Conservation (phyloP, 2,797 vertebrate genomes). For the Acipenser ruthenus region DNA sequence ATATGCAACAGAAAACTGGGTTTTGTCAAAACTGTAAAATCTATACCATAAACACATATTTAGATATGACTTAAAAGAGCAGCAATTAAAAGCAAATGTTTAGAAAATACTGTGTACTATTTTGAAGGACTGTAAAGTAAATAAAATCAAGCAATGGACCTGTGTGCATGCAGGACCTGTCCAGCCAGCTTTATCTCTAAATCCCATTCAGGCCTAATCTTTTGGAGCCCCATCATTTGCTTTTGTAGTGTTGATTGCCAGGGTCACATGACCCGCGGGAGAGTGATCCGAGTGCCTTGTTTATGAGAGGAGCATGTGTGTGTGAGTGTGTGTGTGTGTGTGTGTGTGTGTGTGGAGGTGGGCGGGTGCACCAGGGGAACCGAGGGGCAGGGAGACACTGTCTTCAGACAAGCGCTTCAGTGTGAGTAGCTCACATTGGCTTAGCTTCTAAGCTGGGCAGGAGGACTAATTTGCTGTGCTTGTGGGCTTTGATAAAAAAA, state of each 20-base stretch:
- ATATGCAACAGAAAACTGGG: too few species aligned
- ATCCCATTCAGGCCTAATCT: slow-evolving; percentile 17
- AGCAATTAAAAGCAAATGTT: too few species aligned
- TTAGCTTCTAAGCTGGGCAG: slow-evolving; percentile 65
- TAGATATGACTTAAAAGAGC: too few species aligned
- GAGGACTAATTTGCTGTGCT: slow-evolving; percentile 68
- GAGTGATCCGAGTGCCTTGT: slow-evolving; percentile 50
- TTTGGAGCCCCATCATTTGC: slow-evolving; percentile 29
- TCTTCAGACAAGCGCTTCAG: slow-evolving; percentile 54
- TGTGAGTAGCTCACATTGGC: slow-evolving; percentile 73
- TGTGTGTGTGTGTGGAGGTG: slow-evolving; percentile 42
- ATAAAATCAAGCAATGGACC: slow-evolving; percentile 12
- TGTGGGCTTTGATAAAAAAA: slow-evolving; percentile 74
- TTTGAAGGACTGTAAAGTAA: too few species aligned
- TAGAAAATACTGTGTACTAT: too few species aligned
- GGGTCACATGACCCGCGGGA: slow-evolving; percentile 51
- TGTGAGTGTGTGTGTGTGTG: slow-evolving; percentile 22
- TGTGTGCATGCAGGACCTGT: slow-evolving; percentile 1
- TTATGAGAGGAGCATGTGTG: slow-evolving; percentile 55
- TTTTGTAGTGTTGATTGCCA: slow-evolving; percentile 32
- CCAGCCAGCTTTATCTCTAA: slow-evolving; percentile 14
- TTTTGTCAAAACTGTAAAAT: too few species aligned
- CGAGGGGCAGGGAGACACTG: slow-evolving; percentile 55
- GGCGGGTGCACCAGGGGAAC: slow-evolving; percentile 68
- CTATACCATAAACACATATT: too few species aligned